Evolutionary conservation across 2,888 invertebrate species (phyloP).

Genomic region (Phragmatobia fuliginosa): DNA sequence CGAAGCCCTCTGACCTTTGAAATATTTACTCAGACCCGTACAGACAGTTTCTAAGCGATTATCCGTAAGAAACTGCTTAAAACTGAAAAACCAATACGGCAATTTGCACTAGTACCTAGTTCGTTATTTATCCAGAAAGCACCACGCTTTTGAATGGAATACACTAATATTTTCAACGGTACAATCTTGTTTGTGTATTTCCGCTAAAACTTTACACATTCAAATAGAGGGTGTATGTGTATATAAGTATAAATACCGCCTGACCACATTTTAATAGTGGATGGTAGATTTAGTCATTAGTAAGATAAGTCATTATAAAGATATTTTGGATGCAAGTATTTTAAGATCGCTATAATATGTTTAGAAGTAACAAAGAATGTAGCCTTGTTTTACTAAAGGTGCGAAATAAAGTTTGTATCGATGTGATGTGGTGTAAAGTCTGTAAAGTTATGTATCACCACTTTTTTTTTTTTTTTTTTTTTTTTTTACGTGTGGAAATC

Average conservation of each 20-base stretch:
- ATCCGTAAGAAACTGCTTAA: too few species aligned
- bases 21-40: too few species aligned
- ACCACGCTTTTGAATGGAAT: too few species aligned
- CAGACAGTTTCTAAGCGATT: too few species aligned
- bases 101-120: too few species aligned
- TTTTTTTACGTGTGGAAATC: too few species aligned
- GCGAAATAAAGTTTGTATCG: background rate
- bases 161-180: background rate
- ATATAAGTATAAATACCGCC: background rate
- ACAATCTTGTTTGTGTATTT: background rate
- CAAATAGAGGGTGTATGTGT: background rate
- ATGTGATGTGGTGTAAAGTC: background rate
- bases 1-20: too few species aligned
- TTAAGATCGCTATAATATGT: background rate
- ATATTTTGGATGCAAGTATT: background rate
- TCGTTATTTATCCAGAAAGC: too few species aligned
- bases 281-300: background rate
- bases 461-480: too few species aligned
- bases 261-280: background rate
- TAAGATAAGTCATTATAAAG: too few species aligned
- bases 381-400: background rate
- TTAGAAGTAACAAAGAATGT: background rate
- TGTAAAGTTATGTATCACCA: background rate
- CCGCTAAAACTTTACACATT: background rate
- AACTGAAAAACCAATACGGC: too few species aligned